Base-by-base conservation (phyloP, 2,888 invertebrate species). In the Rhimphoctona megacephalus region DNA sequence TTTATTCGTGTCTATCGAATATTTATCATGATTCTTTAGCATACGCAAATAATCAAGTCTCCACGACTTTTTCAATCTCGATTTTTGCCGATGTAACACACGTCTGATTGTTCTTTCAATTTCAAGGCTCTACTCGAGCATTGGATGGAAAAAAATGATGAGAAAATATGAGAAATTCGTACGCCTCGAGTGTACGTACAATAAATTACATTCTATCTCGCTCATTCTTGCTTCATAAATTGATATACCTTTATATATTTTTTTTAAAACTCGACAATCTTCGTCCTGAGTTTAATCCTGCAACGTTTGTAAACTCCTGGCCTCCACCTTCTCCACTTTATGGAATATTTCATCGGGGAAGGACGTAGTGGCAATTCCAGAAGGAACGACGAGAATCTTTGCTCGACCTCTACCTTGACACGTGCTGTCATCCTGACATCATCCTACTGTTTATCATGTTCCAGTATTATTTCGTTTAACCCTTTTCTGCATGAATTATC, bases 121-220 rank as follows among this genome's bases (percentile, higher is more conserved):
- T 83, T 80, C 86, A 86, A 80, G 83, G 80, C 76, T 77, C 77
- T 83, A 73, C 57, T 81, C 81, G 67, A 72, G 67, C 57, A 69
- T 77, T 43, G 78, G 17, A 67, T 25, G 17, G n/a, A 78, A 52
- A 83, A 22, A 70, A 49, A 49, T 70, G 7, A 49, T 67, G 19
- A 8, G 30, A 64, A n/a, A 66, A 73, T 54, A 73, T 52, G 19
- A 25, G 36, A 76, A 80, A 76, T 86, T 84, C 74, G 86, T 84
- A 86, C 83, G 83, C 81, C 61, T 33, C 61, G 43, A 78, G 83
- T 83, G 83, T 83, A 81, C 76, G 64, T 52, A 81, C 78, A 86
- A 86, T 86, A 86, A 86, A 86, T 79, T 84, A 79, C 78, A 74
- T 83, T 73, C 61, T 86, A 74, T 86, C 81, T 86, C 86, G 73